Base-by-base conservation (phyloP, 1,140 invertebrate species). In the Apis laboriosa region DNA sequence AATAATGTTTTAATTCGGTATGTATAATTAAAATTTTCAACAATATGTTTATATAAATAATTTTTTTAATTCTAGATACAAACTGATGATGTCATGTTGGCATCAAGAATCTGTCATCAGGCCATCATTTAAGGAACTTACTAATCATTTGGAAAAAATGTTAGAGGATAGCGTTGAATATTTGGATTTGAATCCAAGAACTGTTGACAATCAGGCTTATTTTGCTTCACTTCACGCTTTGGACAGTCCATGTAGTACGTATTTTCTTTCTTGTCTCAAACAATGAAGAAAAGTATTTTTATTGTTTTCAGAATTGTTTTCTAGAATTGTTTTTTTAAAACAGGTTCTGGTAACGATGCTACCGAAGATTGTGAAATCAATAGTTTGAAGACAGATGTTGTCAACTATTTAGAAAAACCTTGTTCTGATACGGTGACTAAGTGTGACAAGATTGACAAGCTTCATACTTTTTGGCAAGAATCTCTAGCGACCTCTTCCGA, bases 71-170 rank as follows among this genome's bases (percentile, higher is more conserved):
- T 92, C 84, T 77, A 97, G 96, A 73, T 97, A 97, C 90, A 95
- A 96, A 76, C 91, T 98, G 60, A 98, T 98, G 96, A 93, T 95
- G 28, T 95, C 94, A 53, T 98, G 98, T 91, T 99, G 98, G 98
- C 93, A 95, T 73, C 96, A 96, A 83, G 95, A 96, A 86, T 95
- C 97, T 2, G 95, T 95, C 79, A 94, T 96, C 83, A 93, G 98
- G 80, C 97, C 97, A 21, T 96, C 96, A 21, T 98, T 98, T 92
- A 95, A 95, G 81, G 95, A 96, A 75, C 92, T 97, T 80, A 95
- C 93, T 64, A 94, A 86, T 49, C 94, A 94, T 85, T 97, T 95
- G 94, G 97, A 95, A 85, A 94, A 94, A 79, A 95, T 97, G 94
- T 91, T 97, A 34, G 96, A 96, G 87, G 97, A 96, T 87, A 96